Conservation (phyloP, 2,113 vertebrate species). For the Pholis gunnellus region DNA sequence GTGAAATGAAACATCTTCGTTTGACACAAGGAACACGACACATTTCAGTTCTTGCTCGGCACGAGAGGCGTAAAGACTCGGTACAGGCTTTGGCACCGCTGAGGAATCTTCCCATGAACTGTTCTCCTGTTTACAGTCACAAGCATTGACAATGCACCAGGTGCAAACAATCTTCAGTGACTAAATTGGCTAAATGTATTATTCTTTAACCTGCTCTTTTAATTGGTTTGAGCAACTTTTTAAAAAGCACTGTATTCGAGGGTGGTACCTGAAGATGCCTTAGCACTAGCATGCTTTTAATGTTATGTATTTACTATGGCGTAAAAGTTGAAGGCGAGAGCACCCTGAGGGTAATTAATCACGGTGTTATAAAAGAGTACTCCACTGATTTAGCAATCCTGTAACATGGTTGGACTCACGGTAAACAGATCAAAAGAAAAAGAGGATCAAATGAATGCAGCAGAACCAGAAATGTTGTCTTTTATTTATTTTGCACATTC, state of each 20-base stretch:
- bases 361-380: neutral
- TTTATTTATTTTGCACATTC: neutral
- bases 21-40: slow-evolving; percentile 56
- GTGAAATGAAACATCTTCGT: slow-evolving; percentile 53
- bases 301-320: neutral
- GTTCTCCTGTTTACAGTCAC: slow-evolving; percentile 31
- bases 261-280: slow-evolving; percentile 17
- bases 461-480: neutral
- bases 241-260: neutral
- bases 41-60: slow-evolving; percentile 64
- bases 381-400: neutral
- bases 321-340: neutral
- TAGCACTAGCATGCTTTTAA: slow-evolving; percentile 26
- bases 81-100: slow-evolving; percentile 71
- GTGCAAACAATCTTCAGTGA: slow-evolving; percentile 35
- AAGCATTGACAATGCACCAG: slow-evolving; percentile 26
- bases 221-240: neutral
- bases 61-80: slow-evolving; percentile 58
- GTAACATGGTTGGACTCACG: neutral
- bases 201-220: neutral
- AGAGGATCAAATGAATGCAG: neutral
- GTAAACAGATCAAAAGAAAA: neutral
- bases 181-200: neutral
- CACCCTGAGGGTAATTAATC: slow-evolving; percentile 16
- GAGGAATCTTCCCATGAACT: slow-evolving; percentile 15